These are phyloP conservation scores for Hippocampus barbouri DNA, from an alignment of 2,113 vertebrate species.

Conservation along the genomic window DNA sequence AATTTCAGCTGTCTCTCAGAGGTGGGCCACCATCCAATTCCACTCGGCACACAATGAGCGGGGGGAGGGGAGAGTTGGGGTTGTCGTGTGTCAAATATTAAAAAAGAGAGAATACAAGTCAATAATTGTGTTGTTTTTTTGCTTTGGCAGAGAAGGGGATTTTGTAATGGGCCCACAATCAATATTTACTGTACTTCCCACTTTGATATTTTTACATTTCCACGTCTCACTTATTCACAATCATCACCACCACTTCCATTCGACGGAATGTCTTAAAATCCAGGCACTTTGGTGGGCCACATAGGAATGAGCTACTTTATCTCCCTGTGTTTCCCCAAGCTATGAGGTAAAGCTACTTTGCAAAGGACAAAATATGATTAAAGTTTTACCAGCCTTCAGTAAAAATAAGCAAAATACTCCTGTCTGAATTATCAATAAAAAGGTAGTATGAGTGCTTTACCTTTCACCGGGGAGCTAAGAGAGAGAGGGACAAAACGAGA, in stretches of 20 bases:
- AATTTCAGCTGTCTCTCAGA: too few relatives aligned
- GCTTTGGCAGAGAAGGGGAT: conserved; percentile 13
- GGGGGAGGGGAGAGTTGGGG: too few relatives aligned
- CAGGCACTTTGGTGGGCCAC: conserved; percentile 13
- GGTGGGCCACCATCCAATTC: too few relatives aligned
- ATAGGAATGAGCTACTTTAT: conserved; percentile 31
- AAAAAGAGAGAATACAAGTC: too few relatives aligned
- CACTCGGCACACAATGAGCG: too few relatives aligned
- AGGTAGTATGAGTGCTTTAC: conserved; percentile 26
- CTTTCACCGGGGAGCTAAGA: conserved; percentile 37
- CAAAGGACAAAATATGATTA: neutral
- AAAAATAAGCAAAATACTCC: neutral
- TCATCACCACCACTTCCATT: conserved; percentile 6
- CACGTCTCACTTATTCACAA: conserved; percentile 8
- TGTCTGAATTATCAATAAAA: conserved; percentile 4
- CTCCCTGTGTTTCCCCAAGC: conserved; percentile 7
- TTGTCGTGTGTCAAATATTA: too few relatives aligned
- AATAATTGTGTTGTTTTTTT: too few relatives aligned
- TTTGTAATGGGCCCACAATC: conserved; percentile 31
- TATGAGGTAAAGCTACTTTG: conserved; percentile 18
- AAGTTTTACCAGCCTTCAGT: too few relatives aligned
- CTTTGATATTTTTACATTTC: conserved; percentile 51
- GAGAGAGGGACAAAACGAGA: neutral
- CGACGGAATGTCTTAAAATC: conserved; percentile 22
- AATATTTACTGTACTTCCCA: conserved; percentile 47